These are phyloP conservation scores for Agonopterix arenella DNA, from an alignment of 2,888 invertebrate genomes.

Conservation along the genomic window DNA sequence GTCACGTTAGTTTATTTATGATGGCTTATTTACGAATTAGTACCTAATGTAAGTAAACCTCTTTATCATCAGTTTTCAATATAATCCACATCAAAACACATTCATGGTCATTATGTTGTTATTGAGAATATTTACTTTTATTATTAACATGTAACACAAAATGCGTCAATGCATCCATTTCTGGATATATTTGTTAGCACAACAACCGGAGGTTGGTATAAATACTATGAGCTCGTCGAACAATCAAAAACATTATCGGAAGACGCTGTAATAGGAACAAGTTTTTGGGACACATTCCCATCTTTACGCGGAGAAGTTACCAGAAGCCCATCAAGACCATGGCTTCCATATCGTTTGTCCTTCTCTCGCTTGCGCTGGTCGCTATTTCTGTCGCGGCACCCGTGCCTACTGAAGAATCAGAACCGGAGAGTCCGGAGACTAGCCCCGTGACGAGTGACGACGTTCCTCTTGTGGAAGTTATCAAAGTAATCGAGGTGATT, in stretches of 20 bases:
- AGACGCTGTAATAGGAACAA: conserved; percentile 25
- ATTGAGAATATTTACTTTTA: conserved; percentile 56
- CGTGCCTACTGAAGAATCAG: conserved; percentile 26
- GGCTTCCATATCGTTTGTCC: conserved; percentile 42
- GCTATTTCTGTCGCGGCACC: conserved; percentile 38
- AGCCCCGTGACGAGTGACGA: conserved; percentile 30
- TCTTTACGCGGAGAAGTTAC: conserved; percentile 41
- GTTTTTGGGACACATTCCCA: conserved; percentile 28
- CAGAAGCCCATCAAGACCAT: conserved; percentile 41
- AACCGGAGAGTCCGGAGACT: conserved; percentile 25
- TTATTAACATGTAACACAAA: conserved; percentile 39
- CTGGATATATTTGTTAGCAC: conserved; percentile 58
- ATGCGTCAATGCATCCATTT: conserved; percentile 60
- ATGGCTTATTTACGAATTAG: conserved; percentile 17
- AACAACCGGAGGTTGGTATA: conserved; percentile 39
- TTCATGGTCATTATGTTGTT: conserved; percentile 66
- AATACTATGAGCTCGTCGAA: conserved; percentile 33
- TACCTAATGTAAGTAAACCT: conserved; percentile 23
- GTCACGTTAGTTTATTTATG: conserved; percentile 4
- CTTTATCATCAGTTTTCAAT: conserved; percentile 37
- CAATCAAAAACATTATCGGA: conserved; percentile 23
- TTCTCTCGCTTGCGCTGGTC: conserved; percentile 46
- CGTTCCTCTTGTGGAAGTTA: conserved; percentile 31
- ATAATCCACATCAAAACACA: conserved; percentile 47
- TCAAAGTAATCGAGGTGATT: conserved; percentile 44